These are phyloP conservation scores for Astropecten irregularis DNA, from an alignment of 53 echinoderm and acorn worm genomes.

Conservation along the genomic window DNA sequence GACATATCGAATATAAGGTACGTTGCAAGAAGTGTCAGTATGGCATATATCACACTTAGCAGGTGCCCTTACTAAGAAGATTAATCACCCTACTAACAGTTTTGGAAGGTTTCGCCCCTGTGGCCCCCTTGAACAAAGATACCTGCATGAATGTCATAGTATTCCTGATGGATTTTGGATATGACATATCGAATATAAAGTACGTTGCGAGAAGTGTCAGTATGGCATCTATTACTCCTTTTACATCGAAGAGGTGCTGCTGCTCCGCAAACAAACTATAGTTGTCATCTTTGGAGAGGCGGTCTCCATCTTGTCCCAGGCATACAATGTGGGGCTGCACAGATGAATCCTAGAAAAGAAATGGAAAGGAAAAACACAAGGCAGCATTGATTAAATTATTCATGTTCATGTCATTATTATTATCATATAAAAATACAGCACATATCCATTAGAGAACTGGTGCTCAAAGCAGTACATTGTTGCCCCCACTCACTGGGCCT, in stretches of 20 bases:
- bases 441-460: neutral
- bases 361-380: neutral
- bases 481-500: neutral
- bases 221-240: neutral
- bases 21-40: neutral
- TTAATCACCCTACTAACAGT: conserved; percentile 20
- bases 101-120: neutral
- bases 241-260: neutral
- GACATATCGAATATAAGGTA: conserved; percentile 21
- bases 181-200: conserved; percentile 18
- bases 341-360: conserved; percentile 6
- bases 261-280: neutral
- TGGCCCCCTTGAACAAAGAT: neutral
- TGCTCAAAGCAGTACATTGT: neutral
- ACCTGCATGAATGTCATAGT: conserved; percentile 3
- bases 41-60: neutral
- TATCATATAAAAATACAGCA: neutral
- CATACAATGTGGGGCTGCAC: neutral
- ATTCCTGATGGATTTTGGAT: conserved; percentile 11
- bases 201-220: neutral
- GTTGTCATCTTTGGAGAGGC: neutral
- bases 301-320: neutral
- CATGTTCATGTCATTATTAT: neutral
- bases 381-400: no score
- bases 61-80: neutral